A percentile compares a stretch with the other conserved stretches of the same genome.
These are phyloP conservation scores for Heliothis subflexa DNA, from an alignment of 1,140 invertebrate species.

Conservation along the genomic window DNA sequence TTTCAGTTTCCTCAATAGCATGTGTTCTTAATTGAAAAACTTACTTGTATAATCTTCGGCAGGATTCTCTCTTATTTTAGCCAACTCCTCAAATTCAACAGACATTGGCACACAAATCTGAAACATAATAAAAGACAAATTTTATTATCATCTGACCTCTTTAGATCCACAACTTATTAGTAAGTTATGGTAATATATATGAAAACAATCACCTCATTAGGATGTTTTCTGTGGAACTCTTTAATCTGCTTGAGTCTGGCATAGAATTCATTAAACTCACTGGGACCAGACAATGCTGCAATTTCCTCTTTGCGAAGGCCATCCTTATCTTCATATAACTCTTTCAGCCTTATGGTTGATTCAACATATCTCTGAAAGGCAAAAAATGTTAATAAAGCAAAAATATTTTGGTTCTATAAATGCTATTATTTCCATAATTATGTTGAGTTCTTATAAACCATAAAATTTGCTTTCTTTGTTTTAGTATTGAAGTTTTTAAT, in stretches of 20 bases:
- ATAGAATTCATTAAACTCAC: conserved; percentile 99
- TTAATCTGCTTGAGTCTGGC: conserved; percentile 96
- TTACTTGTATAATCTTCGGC: conserved; percentile 90
- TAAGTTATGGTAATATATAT: not conserved
- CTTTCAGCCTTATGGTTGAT: conserved; percentile 93
- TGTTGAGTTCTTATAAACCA: too few relatives aligned
- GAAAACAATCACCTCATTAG: conserved; percentile 92
- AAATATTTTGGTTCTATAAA: not conserved
- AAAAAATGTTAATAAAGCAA: not conserved
- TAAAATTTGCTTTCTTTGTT: not conserved
- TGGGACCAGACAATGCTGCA: conserved; percentile 96
- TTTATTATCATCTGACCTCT: not conserved
- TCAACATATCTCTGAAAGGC: conserved; percentile 93
- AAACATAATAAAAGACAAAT: conserved; percentile 58
- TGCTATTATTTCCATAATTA: too few relatives aligned
- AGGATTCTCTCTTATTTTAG: conserved; percentile 95
- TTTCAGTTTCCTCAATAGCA: not conserved
- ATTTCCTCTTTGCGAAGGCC: conserved; percentile 97
- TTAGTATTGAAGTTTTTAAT: too few relatives aligned
- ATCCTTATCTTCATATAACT: conserved; percentile 99
- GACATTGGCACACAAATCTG: conserved; percentile 97
- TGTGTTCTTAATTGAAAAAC: not conserved
- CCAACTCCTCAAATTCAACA: conserved; percentile 98
- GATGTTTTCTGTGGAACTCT: conserved; percentile 98
- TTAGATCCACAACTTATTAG: not conserved